Conservation (phyloP, 2,888 invertebrate genomes). For the Geotrupes spiniger region DNA sequence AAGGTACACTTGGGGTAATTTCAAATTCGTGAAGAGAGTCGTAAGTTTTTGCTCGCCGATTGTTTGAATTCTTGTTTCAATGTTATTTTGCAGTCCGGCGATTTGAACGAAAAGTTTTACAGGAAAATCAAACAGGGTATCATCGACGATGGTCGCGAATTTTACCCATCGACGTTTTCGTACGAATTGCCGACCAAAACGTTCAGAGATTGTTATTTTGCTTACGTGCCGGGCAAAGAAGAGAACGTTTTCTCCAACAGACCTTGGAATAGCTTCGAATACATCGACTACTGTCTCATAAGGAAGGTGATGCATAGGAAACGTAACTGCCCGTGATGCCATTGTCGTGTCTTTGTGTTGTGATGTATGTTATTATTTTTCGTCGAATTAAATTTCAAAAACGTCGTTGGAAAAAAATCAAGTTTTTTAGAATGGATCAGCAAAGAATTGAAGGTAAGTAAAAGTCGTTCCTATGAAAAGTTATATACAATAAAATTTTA, state of each 20-base stretch:
- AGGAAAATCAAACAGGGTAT: conserved; percentile 35
- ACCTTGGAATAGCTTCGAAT: conserved; percentile 31
- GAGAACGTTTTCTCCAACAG: conserved; percentile 30
- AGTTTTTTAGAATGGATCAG: too few species aligned
- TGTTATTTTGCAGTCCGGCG: conserved; percentile 24
- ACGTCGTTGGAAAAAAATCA: too few species aligned
- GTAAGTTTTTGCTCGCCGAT: conserved; percentile 16
- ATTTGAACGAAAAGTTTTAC: conserved; percentile 28
- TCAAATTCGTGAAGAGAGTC: conserved; percentile 28
- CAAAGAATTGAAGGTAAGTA: too few species aligned
- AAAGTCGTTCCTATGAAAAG: too few species aligned
- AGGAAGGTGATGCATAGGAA: conserved; percentile 12
- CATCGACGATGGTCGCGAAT: conserved; percentile 41
- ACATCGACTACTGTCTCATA: conserved; percentile 14
- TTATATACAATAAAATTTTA: too few species aligned
- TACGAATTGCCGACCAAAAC: conserved; percentile 42
- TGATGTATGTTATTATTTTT: conserved; percentile 1
- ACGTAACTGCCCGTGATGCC: not conserved
- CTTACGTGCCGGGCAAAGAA: conserved; percentile 44
- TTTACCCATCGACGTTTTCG: conserved; percentile 40
- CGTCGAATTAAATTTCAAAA: too few species aligned
- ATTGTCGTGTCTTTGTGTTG: not conserved
- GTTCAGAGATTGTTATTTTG: conserved; percentile 43
- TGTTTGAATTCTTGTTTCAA: conserved; percentile 2
- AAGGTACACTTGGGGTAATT: conserved; percentile 37